Evolutionary conservation across 2,888 invertebrate genomes (phyloP).

Genomic region (Nomada goodeniana): DNA sequence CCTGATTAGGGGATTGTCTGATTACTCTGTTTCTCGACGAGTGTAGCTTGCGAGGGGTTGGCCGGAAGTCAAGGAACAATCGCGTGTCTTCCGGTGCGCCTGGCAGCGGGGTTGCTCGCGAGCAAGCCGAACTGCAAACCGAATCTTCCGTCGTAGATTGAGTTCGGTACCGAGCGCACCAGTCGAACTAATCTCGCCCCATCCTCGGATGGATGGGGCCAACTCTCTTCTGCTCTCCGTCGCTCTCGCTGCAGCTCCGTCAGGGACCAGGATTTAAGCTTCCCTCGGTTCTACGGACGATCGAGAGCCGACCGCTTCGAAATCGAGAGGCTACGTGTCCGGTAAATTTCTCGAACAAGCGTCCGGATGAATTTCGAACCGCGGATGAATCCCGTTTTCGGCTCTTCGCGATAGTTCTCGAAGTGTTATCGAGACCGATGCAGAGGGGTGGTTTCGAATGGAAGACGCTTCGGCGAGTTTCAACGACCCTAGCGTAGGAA

Average conservation of each 20-base stretch:
- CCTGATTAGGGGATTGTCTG: conserved; percentile 75
- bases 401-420: neutral
- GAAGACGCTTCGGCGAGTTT: neutral
- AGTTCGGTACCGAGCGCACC: conserved; percentile 76
- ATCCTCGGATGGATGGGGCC: neutral
- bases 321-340: conserved; percentile 33
- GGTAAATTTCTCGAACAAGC: conserved; percentile 21
- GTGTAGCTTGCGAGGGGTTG: conserved; percentile 7
- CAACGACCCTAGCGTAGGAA: no score
- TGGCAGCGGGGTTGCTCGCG: conserved; percentile 39
- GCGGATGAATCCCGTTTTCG: neutral
- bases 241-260: conserved; percentile 61
- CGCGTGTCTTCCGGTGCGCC: conserved; percentile 23
- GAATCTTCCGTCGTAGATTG: conserved; percentile 76
- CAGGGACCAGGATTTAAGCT: conserved; percentile 64
- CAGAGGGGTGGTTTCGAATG: no score
- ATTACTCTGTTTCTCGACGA: conserved; percentile 62
- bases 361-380: conserved; percentile 33
- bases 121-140: conserved; percentile 72
- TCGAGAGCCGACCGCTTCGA: conserved; percentile 51
- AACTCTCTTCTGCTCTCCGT: neutral
- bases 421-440: neutral
- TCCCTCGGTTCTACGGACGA: conserved; percentile 67
- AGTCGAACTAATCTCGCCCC: conserved; percentile 73
- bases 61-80: conserved; percentile 40